Base-by-base conservation (phyloP, 2,888 invertebrate species). In the Epistrophe grossulariae region DNA sequence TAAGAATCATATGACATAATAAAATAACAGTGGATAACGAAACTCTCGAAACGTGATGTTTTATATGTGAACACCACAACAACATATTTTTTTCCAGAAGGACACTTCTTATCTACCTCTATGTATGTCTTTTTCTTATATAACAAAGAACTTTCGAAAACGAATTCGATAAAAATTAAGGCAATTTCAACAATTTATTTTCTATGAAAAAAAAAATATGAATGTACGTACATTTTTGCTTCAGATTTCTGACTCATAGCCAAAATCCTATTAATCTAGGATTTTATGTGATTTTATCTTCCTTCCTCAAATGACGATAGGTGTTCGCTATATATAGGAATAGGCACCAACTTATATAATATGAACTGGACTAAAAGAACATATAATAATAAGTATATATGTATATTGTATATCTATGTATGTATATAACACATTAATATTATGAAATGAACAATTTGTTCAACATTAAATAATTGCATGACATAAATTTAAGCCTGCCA, bases 141-240 rank as follows among this genome's bases (percentile, higher is more conserved):
- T 66, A 66, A 43, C 38, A 70, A 45, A 76, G 38, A 77, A 48
- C 62, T 76, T 55, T 35, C 7, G 8, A 19, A 68, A 50, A 62
- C 17, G 50, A 79, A 79, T 71, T 64, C 45, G 64, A 79, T 76
- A 79, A 43, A 76, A 84, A 76, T 76, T 70, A 79, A 76, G 71
- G 71, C 76, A 79, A 64, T 76, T 72, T 59, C 74, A 24, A 52
- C 43, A 64, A 84, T 74, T 74, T 71, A 71, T 80, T 80, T 50
- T 59, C 57, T 15, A 24, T 40, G 48, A 66, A 72, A 74, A 78
- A 74, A 78, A 77, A 59, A 31, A 31, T 31, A 31, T 4, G 31
- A 4, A 31, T 4, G 4, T 31, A 31, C 0, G 31, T 72, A 50
- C 59, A 66, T 72, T 50, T 59, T 50, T 68, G 24, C 13, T 50